A percentile compares a stretch with the other conserved stretches of the same genome.
phyloP scores from a whole-genome alignment of 2,797 vertebrate species.

The Gallinago nigripennis region DNA sequence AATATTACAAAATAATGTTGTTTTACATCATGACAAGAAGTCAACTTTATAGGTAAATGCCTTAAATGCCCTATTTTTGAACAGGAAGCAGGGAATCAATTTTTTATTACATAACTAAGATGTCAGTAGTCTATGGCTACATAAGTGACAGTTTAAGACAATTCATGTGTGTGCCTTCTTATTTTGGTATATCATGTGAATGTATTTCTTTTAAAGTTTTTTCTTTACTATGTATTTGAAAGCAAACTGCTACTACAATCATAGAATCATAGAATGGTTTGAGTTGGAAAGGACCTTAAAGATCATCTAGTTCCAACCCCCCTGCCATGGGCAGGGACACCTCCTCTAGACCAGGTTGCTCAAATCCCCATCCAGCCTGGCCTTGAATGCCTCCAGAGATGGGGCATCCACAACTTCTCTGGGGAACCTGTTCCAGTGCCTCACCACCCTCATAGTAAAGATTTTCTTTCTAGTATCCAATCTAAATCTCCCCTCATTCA shows the following conservation, averaged over 20 bases:
- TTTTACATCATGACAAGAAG: not conserved
- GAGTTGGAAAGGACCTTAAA: too few relatives aligned
- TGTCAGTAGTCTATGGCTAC: not conserved
- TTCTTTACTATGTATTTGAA: not conserved
- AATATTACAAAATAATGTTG: not conserved
- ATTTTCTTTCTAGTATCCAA: too few relatives aligned
- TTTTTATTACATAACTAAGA: not conserved
- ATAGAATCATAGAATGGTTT: too few relatives aligned
- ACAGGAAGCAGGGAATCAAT: not conserved
- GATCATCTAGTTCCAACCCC: too few relatives aligned
- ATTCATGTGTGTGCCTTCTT: not conserved
- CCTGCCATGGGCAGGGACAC: too few relatives aligned
- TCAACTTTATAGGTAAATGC: not conserved
- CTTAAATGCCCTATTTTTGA: not conserved
- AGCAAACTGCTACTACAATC: not conserved
- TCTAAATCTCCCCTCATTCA: too few relatives aligned
- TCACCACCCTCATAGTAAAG: too few relatives aligned
- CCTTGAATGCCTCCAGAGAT: too few relatives aligned
- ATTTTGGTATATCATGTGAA: fast-evolving
- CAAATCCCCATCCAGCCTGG: too few relatives aligned
- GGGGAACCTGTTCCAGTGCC: too few relatives aligned
- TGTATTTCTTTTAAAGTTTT: not conserved
- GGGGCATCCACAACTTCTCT: too few relatives aligned
- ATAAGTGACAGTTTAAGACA: not conserved
- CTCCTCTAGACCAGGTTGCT: too few relatives aligned